A percentile compares a stretch with the other conserved stretches of the same genome.
Conservation (phyloP, 1,140 invertebrate genomes). For the Helicoverpa zea region DNA sequence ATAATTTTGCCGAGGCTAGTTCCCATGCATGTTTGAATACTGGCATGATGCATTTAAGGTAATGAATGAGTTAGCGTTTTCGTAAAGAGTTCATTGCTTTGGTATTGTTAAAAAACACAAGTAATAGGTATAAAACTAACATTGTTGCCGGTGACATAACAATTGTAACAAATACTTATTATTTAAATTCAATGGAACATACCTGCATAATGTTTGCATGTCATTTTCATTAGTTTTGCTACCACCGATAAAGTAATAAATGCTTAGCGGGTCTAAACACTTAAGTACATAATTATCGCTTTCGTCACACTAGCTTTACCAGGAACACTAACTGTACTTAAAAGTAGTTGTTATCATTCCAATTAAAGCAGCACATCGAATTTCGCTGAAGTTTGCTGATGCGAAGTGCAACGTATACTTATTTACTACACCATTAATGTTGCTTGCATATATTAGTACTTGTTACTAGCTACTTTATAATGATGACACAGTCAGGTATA, state of each 20-base stretch:
- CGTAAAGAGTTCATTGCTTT: not conserved
- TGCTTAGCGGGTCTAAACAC: no score
- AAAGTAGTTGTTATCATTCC: not conserved
- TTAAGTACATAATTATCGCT: no score
- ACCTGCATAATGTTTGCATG: not conserved
- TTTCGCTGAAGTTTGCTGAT: not conserved
- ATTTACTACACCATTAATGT: constrained; percentile 26
- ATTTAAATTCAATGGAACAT: not conserved
- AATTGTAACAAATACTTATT: not conserved
- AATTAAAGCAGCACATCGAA: constrained; percentile 27
- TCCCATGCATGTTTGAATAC: not conserved
- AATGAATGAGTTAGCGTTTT: not conserved
- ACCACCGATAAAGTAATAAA: not conserved
- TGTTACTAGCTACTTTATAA: not conserved
- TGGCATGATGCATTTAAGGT: not conserved
- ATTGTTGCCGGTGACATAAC: no score
- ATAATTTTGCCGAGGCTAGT: not conserved
- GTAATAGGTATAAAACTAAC: no score
- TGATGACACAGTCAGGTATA: not conserved
- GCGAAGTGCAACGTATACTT: constrained; percentile 14
- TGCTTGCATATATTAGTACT: not conserved
- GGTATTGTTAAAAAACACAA: constrained; percentile 20
- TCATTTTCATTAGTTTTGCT: constrained; percentile 3
- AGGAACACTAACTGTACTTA: not conserved
- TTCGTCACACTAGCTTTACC: not conserved